Base-by-base conservation (phyloP, 1,140 invertebrate genomes). In the Polypedilum vanderplanki region DNA sequence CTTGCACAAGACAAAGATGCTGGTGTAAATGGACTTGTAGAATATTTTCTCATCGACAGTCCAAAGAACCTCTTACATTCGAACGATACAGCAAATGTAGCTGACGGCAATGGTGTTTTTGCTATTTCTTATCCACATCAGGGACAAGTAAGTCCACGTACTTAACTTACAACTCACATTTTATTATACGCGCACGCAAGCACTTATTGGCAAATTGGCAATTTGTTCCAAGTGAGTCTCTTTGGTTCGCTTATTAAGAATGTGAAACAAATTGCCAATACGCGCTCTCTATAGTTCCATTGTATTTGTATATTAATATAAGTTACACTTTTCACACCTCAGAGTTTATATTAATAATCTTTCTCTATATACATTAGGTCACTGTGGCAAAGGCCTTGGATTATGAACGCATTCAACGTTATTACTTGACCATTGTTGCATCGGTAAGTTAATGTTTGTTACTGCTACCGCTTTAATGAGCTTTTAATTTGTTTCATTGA, bases 311-410 rank as follows among this genome's bases (percentile, higher is more conserved):
- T 33, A 33, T 33, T 33, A n/a, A 33, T 15, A 74, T 17, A 40
- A 74, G 12, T 40, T 57, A 57, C 46, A 57, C 1, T 57, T 57
- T 57, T 57, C 46, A 57, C 46, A 57, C 46, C 46, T 73, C 75
- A 40, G 9, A 70, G 33, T 22, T 33, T 40, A 8, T 33, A 33
- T 75, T 8, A 70, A 67, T 22, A 33, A 33, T 75, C 12, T 67
- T n/a, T 40, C 75, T 57, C 12, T 57, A 1, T 57, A n/a, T 12
- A n/a, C 12, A 12, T 57, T 70, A 83, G 81, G 89, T 97, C 76
- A 94, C 92, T 9, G 89, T 97, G n/a, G 93, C 93, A 79, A 89
- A 91, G 78, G 93, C 89, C 33, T 85, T 97, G 78, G 94, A 97
- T 84, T 97, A 91, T 82, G 94, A 97, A 81, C 90, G 88, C 79